A percentile compares a stretch with the other conserved stretches of the same genome.
phyloP scores from a whole-genome alignment of 1,140 invertebrate species.

The Meloidogyne exigua region DNA sequence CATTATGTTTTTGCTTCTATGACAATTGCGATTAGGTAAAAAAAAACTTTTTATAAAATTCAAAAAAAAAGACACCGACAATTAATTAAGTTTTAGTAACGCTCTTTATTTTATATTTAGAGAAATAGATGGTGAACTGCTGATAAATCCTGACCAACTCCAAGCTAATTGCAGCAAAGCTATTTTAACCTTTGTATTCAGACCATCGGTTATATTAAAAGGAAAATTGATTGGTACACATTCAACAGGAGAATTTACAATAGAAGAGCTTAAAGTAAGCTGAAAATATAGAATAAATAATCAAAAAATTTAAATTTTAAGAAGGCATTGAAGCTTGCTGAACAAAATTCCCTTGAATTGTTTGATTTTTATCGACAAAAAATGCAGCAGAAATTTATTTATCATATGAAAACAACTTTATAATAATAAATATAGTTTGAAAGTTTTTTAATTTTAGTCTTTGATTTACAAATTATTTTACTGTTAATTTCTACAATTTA shows the following conservation, averaged over 20 bases:
- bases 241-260: conserved; percentile 13
- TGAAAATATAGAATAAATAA: background rate
- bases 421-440: background rate
- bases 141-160: background rate
- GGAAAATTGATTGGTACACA: conserved; percentile 21
- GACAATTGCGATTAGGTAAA: conserved; percentile 10
- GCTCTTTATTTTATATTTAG: background rate
- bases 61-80: no score
- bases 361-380: conserved; percentile 43
- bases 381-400: conserved; percentile 41
- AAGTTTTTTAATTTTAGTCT: background rate
- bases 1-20: conserved; percentile 37
- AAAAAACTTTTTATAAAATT: no score
- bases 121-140: background rate
- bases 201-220: conserved; percentile 25
- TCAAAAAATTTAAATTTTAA: conserved; percentile 9
- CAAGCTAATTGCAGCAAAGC: background rate
- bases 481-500: no score
- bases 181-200: conserved; percentile 41
- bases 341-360: conserved; percentile 17
- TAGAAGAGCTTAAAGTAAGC: conserved; percentile 18
- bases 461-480: background rate
- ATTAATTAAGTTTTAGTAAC: no score
- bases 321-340: conserved; percentile 31
- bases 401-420: conserved; percentile 10